A percentile compares a stretch with the other conserved stretches of the same genome.
Conservation (phyloP, 2,113 vertebrate species). For the Ceyx cyanopectus region DNA sequence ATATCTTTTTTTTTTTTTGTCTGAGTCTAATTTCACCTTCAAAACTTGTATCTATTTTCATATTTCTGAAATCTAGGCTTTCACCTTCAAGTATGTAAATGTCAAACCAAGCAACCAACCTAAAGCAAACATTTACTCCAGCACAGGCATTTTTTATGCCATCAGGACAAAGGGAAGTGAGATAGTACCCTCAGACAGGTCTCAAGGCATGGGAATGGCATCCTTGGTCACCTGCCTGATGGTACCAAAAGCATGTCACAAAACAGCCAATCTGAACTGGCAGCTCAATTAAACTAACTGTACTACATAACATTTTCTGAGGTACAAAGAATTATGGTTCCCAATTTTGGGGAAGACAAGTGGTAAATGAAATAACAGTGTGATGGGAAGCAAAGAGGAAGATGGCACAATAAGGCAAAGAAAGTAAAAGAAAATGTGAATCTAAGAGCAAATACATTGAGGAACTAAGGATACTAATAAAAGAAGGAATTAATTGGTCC, state of each 20-base stretch:
- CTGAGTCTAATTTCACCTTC: neutral
- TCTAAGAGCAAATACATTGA: neutral
- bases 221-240: neutral
- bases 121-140: slow-evolving; percentile 17
- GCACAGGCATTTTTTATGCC: neutral
- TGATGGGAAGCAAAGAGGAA: neutral
- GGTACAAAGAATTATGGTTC: neutral
- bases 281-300: neutral
- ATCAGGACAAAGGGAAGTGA: neutral
- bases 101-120: slow-evolving; percentile 58
- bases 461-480: neutral
- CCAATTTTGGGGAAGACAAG: neutral
- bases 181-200: neutral
- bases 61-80: neutral
- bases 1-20: no score
- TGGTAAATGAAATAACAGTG: neutral
- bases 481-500: neutral
- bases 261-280: neutral
- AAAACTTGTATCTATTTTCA: neutral
- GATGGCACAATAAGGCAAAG: neutral
- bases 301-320: neutral
- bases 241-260: neutral
- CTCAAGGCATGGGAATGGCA: neutral
- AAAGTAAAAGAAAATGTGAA: neutral
- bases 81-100: neutral